phyloP scores from a whole-genome alignment of 1,140 invertebrate genomes.

The Drosophila sp. region DNA sequence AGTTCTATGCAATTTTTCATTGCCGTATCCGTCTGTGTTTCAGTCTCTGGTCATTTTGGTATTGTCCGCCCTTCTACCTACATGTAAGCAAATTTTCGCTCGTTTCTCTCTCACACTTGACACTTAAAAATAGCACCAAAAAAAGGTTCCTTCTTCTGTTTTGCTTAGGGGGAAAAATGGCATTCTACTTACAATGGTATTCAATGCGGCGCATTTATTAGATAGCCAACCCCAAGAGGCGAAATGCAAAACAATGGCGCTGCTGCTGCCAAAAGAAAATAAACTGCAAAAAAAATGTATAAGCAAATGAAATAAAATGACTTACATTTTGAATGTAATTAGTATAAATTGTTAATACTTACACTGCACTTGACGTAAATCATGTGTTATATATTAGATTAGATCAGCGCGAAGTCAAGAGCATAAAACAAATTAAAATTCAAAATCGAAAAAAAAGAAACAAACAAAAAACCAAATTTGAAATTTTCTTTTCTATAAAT shows the following conservation, averaged over 20 bases:
- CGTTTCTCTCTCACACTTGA: constrained; percentile 5
- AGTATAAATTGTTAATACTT: constrained; percentile 19
- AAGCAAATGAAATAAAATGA: constrained; percentile 18
- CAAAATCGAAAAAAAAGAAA: background rate
- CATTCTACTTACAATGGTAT: background rate
- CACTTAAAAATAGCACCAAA: constrained; percentile 23
- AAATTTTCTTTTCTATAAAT: background rate
- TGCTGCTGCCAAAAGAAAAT: background rate
- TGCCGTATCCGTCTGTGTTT: background rate
- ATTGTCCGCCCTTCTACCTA: constrained; percentile 20
- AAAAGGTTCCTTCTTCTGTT: constrained; percentile 13
- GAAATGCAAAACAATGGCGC: constrained; percentile 12
- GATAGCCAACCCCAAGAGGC: constrained; percentile 8
- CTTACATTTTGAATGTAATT: constrained; percentile 21
- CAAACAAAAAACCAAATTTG: background rate
- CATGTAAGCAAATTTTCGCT: constrained; percentile 14
- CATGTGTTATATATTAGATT: constrained; percentile 22
- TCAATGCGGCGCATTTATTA: constrained; percentile 19
- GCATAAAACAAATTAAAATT: constrained; percentile 3
- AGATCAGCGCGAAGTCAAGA: constrained; percentile 12
- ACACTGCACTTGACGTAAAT: constrained; percentile 15
- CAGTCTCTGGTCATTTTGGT: background rate
- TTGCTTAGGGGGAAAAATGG: background rate
- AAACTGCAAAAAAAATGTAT: background rate
- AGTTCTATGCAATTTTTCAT: constrained; percentile 9